These are phyloP conservation scores for Saccopteryx leptura DNA, from an alignment of 2,113 vertebrate species.

Conservation along the genomic window DNA sequence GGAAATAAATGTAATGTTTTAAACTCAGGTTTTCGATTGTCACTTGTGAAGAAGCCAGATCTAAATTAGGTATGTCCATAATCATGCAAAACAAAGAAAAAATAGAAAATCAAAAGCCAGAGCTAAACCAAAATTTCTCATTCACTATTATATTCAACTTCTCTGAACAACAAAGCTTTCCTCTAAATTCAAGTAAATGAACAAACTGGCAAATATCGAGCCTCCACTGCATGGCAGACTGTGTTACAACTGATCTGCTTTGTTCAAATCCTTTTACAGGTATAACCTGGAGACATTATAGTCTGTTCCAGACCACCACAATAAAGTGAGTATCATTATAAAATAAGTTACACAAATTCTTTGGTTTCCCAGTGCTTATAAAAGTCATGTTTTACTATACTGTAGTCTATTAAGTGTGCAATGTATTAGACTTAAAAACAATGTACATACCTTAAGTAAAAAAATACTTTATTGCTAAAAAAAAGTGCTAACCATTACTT, in stretches of 20 bases:
- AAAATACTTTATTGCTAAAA: not conserved
- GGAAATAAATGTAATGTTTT: conserved; percentile 59
- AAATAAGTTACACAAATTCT: not conserved
- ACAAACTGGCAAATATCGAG: not conserved
- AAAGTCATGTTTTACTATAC: not conserved
- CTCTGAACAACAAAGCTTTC: not conserved
- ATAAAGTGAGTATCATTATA: not conserved
- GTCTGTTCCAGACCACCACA: not conserved
- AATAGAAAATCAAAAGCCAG: conserved; percentile 41
- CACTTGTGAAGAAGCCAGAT: conserved; percentile 30
- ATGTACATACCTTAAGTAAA: not conserved
- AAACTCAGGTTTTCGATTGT: conserved; percentile 7
- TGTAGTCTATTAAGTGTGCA: not conserved
- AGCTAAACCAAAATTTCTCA: conserved; percentile 10
- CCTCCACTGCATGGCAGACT: not conserved
- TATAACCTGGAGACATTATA: not conserved
- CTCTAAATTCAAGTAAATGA: conserved; percentile 32
- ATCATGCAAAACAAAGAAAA: conserved; percentile 31
- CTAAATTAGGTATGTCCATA: conserved; percentile 4
- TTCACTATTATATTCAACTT: not conserved
- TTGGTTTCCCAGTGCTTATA: not conserved
- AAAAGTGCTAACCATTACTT: not conserved
- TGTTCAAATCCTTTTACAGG: not conserved
- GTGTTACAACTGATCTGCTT: not conserved
- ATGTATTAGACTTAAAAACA: not conserved